Conservation (phyloP, 1,140 invertebrate species). For the Lucilia sericata region DNA sequence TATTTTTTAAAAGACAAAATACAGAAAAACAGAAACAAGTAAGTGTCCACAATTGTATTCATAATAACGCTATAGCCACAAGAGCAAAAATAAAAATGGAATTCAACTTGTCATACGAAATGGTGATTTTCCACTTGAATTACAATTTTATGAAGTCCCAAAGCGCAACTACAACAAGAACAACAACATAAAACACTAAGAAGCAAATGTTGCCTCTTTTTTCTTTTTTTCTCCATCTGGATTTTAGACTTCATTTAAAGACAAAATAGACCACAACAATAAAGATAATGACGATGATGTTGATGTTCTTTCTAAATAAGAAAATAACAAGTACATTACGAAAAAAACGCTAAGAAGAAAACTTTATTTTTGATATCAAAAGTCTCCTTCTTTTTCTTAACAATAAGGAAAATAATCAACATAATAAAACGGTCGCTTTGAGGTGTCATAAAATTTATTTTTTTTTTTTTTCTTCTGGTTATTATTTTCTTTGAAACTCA, state of each 20-base stretch:
- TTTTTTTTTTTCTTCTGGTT: not conserved
- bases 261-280: constrained; percentile 13
- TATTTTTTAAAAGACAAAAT: not conserved
- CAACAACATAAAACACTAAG: no score
- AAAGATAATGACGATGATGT: not conserved
- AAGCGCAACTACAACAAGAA: not conserved
- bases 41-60: not conserved
- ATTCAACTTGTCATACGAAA: not conserved
- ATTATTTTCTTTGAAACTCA: not conserved
- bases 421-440: constrained; percentile 38
- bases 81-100: not conserved
- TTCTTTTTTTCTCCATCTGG: not conserved
- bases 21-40: not conserved
- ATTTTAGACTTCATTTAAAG: not conserved
- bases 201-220: not conserved
- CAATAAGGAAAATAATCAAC: constrained; percentile 32
- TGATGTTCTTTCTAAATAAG: not conserved
- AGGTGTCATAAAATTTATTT: not conserved
- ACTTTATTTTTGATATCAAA: not conserved
- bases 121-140: constrained; percentile 33
- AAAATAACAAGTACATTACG: no score
- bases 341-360: not conserved
- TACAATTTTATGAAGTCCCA: constrained; percentile 36
- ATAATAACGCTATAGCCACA: not conserved
- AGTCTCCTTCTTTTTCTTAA: not conserved